A percentile compares a stretch with the other conserved stretches of the same genome.
Conservation (phyloP, 2,113 vertebrate genomes). For the Paramisgurnus dabryanus region DNA sequence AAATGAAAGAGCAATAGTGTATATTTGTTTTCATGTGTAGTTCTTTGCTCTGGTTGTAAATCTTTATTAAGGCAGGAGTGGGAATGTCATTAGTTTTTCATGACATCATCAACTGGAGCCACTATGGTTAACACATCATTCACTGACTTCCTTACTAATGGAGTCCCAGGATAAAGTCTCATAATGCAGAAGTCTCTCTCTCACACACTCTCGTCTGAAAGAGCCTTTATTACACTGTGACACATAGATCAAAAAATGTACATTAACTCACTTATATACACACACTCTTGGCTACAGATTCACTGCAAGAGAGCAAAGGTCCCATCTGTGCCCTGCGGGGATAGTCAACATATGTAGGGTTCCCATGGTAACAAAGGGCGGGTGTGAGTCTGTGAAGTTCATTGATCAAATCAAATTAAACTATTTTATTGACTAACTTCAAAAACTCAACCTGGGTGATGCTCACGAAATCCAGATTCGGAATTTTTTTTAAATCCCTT, state of each 20-base stretch:
- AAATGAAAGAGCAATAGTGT: neutral
- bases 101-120: slow-evolving; percentile 73
- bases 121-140: slow-evolving; percentile 79
- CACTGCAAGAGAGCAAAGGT: neutral
- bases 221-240: slow-evolving; percentile 13
- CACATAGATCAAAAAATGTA: slow-evolving; percentile 17
- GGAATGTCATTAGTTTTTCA: slow-evolving; percentile 75
- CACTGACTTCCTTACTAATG: slow-evolving; percentile 78
- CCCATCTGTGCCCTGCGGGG: neutral
- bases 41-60: slow-evolving; percentile 12
- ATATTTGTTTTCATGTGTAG: neutral
- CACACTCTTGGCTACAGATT: slow-evolving; percentile 29
- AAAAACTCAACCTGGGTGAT: neutral
- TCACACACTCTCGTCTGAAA: slow-evolving; percentile 5
- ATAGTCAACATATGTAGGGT: slow-evolving; percentile 16
- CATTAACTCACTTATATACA: slow-evolving; percentile 40
- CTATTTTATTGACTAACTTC: slow-evolving; percentile 11
- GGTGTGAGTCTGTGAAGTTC: neutral
- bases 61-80: slow-evolving; percentile 56
- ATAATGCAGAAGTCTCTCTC: slow-evolving; percentile 48
- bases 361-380: slow-evolving; percentile 19
- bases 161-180: slow-evolving; percentile 70
- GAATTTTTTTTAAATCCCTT: too few relatives aligned
- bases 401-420: slow-evolving; percentile 8
- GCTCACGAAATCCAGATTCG: too few relatives aligned